Evolutionary conservation across 1,140 invertebrate genomes (phyloP), one percentile per base, ranked within the genome.

Genomic region (Drosophila kikkawai): DNA sequence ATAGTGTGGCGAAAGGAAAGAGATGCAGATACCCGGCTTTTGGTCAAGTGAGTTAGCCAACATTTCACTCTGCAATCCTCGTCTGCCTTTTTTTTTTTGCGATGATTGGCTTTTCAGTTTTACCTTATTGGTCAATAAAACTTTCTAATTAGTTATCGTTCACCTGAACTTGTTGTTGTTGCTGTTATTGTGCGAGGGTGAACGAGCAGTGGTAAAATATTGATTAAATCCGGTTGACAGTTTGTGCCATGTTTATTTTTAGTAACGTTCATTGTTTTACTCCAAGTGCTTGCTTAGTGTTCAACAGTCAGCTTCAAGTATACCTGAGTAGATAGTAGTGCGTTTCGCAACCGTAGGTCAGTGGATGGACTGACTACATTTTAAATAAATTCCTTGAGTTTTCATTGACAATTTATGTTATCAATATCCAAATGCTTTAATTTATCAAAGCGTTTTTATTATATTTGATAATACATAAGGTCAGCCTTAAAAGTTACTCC

Each of bases 1-100:
- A 70, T 59, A 42, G n/a, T 17, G 12, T 26, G 51, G 37, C 26
- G 53, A 55, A 69, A 70, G 47, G 47, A 55, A 26, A 15, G 44
- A 34, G 37, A 45, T 56, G 36, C 36, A 61, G 34, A 57, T 39
- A 42, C 48, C n/a, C 36, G 34, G 11, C 39, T 77, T 78, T 59
- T 71, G 75, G 76, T 64, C 76, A 79, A 79, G 75, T 79, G 42
- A 73, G 45, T 59, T 73, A 39, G 67, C 77, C 57, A 74, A 65
- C 67, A 78, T 78, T 79, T 78, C 76, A 79, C 67, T 79, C 59
- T 51, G 13, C 51, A 55, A 47, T 63, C 42, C 56, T 65, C 19
- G 51, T 32, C 59, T 48, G 9, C 34, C 15, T 7, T 36, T 19
- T 69, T 56, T 58, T 59, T 56, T 60, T 55, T 45, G 65, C 57